Base-by-base conservation (phyloP, 2,888 invertebrate genomes). In the Dendrolimus pini region DNA sequence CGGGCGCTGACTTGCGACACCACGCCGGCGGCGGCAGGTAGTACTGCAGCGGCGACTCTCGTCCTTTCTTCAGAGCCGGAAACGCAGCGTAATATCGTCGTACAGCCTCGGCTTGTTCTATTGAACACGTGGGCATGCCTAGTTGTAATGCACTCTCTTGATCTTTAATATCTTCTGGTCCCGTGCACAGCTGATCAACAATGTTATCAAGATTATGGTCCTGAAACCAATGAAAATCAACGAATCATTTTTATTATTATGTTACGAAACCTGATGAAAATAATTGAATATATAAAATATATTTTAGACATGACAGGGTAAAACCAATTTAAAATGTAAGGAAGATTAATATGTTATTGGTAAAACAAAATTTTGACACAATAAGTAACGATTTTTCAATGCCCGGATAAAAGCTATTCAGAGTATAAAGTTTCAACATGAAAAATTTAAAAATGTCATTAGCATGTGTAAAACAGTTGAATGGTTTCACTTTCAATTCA, bases 141-240 rank as follows among this genome's bases (percentile, higher is more conserved):
- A 78, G 89, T 83, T 70, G 83, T 69, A 78, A 83, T 73, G 72
- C 78, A 74, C 80, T 72, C 69, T 83, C 82, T 76, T 80, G 78
- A 72, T 88, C 83, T 70, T 84, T 94, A 72, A 94, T 92, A 83
- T 95, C 94, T 83, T 95, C 94, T 73, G 96, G 90, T 87, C 94
- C 94, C 69, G 92, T 93, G 85, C 95, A 95, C 78, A 96, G 92
- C 91, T 96, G 96, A 85, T 96, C 96, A 69, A 96, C 95, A 81
- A 96, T 92, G 75, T 93, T 93, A 91, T 96, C 95, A 76, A 96
- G 94, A 81, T 95, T 95, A 86, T 94, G 93, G 86, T 94, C 94
- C 95, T 96, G 92, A 70, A 93, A 89, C 62, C 55, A 74, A 73
- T 30, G 30, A 30, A 30, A 30, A 6, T 30, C 30, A 30, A 30